Evolutionary conservation across 2,113 vertebrate genomes (phyloP), one percentile per base, ranked within the genome.

Genomic region (Cyrtonyx montezumae): DNA sequence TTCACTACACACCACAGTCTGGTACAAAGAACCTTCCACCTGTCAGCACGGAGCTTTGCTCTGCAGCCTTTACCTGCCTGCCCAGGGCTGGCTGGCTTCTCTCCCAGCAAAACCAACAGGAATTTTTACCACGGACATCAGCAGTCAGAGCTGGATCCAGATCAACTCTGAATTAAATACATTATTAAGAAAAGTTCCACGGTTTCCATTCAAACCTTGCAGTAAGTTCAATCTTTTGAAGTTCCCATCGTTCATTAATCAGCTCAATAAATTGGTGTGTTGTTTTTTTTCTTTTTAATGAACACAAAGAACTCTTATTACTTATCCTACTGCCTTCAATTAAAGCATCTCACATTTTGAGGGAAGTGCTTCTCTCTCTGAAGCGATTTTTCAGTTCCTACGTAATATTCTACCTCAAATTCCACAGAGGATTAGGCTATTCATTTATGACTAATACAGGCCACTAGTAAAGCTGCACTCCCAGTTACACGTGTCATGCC

Each of bases 401-500:
- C 46, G 63, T 5, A 73, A 73, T 51, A 69, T 13, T 69, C 73
- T 13, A 43, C 46, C 61, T 80, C 79, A 86, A 68, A 81, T 8
- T 15, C 56, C 49, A 49, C 9, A 77, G 37, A 78, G 68, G 32
- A 91, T 46, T 61, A 78, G 20, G 14, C 16, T 80, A 32, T 5
- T 92, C 67, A 63, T n/a, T 71, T 79, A 37, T 37, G 66, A 65
- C 73, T 80, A 90, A 59, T 26, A 66, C 25, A 67, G 51, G 30
- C 25, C 48, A 62, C 8, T 45, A 66, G 4, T 90, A 28, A 96
- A 87, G 32, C 58, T 46, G 43, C 7, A 11, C 11, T 61, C 43
- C 3, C 0, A 1, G 26, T 65, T 51, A 71, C 5, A 3, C 6
- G 15, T 14, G 36, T 34, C 7, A 18, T 14, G 45, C n/a, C 43